Evolutionary conservation across 2,888 invertebrate genomes (phyloP), one percentile per base, ranked within the genome.

Genomic region (Graphium colonna): DNA sequence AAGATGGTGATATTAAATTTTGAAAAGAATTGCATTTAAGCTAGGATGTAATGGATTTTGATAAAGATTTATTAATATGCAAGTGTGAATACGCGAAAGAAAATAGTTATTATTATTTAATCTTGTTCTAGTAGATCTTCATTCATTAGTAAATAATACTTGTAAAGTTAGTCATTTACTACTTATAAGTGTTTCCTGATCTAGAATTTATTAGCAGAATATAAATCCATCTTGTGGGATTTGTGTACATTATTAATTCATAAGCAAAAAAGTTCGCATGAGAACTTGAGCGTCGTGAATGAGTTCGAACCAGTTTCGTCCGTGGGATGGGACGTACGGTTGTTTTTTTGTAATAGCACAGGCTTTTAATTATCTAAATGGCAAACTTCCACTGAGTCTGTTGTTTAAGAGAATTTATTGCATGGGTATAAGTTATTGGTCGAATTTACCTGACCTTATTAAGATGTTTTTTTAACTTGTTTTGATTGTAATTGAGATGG

Each of bases 261-360:
- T 16, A 38, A 38, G 28, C 12, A 48, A 52, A 48, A 33, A 52
- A 36, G 48, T 36, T 43, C 28, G 12, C 21, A 28, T 42, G 47
- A 48, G 47, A 53, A 48, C 43, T 39, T 3, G 21, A 5, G 5
- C 21, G 41, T 43, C 43, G 42, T 48, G 28, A 53, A 48, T 48
- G 38, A 36, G 13, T 12, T 9, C 31, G 43, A 48, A 48, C 42
- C 26, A 10, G 39, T 42, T 52, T 18, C 16, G 3, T 36, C 38
- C 47, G 28, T 41, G 28, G 26, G n/a, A 33, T 42, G 47, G 1
- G 10, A 42, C n/a, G 17, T 12, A 33, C 10, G 9, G 10, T 40
- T 18, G 9, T 18, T 13, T 31, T 10, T 36, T 16, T 2, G 8
- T 15, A 33, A 16, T 4, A 36, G n/a, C n/a, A 10, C 18, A 3